Base-by-base conservation (phyloP, 1,140 invertebrate genomes). In the Brachionus rubens region DNA sequence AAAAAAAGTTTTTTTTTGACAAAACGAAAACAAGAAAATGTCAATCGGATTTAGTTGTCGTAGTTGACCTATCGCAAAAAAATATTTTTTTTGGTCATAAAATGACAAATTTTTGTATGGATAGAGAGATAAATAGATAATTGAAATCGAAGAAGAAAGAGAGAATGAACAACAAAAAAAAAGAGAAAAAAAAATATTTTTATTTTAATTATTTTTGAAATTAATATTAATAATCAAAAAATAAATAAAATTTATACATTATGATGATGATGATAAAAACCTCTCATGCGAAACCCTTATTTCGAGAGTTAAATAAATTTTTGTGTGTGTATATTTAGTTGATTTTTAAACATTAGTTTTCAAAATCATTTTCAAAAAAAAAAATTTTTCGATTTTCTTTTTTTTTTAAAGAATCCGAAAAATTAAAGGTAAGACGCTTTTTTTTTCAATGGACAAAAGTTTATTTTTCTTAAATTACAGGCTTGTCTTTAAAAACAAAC, bases 181-280 rank as follows among this genome's bases (percentile, higher is more conserved):
- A n/a, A n/a, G n/a, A n/a, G n/a, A n/a, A n/a, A n/a, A n/a, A 36
- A 36, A 36, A 36, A 5, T 36, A 36, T 36, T 5, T 36, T 36
- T 36, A 5, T 36, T 59, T 59, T 59, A 59, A 59, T 59, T 59
- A 59, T 59, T 59, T 59, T 59, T 33, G 33, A 59, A 59, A 59
- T 59, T 10, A 59, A 59, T 59, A 59, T 41, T 30, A 56, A 59
- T 36, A 36, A 16, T n/a, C 12, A 59, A 59, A 36, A 36, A 16
- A 16, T 59, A 28, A 21, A 36, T 16, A 19, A 36, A 6, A 40
- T 33, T 59, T 59, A 6, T 41, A 19, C 12, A 33, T 36, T 59
- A 36, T 36, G 33, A 33, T 59, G 33, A 10, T 16, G 28, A 59
- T 59, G 30, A 19, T 33, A 36, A 14, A 59, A 36, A 19, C 36